These are phyloP conservation scores for Dipus sagitta DNA, from an alignment of 2,797 vertebrate species.

Conservation along the genomic window DNA sequence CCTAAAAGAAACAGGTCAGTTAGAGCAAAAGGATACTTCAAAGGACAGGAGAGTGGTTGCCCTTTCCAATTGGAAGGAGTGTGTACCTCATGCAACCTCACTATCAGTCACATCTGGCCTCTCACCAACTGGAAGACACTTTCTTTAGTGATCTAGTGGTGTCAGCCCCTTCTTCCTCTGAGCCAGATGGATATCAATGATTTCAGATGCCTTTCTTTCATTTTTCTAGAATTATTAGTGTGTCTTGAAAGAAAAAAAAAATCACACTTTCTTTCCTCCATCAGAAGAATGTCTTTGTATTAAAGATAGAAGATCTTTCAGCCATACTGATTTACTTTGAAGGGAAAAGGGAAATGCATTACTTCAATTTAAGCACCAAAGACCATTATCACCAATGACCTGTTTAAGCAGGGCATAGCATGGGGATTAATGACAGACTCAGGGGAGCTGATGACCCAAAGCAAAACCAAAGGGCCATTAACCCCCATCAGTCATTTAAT, in stretches of 20 bases:
- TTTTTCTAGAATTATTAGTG: conserved; percentile 55
- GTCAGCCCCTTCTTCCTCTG: background rate
- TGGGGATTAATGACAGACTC: conserved; percentile 83
- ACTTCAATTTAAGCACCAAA: conserved; percentile 72
- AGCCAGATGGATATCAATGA: conserved; percentile 49
- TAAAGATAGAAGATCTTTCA: conserved; percentile 59
- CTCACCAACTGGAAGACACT: background rate
- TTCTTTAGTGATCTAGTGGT: background rate
- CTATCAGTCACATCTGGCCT: conserved; percentile 50
- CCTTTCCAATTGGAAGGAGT: conserved; percentile 61
- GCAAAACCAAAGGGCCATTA: conserved; percentile 78
- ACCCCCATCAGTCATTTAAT: conserved; percentile 80
- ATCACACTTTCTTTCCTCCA: conserved; percentile 33
- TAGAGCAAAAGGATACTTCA: conserved; percentile 85
- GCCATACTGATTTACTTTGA: conserved; percentile 56
- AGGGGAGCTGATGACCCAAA: conserved; percentile 81
- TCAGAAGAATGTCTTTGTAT: conserved; percentile 61
- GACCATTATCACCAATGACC: conserved; percentile 74
- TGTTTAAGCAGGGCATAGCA: conserved; percentile 80
- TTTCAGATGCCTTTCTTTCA: conserved; percentile 34
- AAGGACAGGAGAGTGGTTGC: conserved; percentile 57
- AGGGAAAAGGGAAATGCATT: conserved; percentile 69
- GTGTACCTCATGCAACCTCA: background rate
- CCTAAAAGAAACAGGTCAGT: conserved; percentile 75
- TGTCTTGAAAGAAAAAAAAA: conserved; percentile 16